phyloP scores from a whole-genome alignment of 2,888 invertebrate genomes.

The Folsomia candida region DNA sequence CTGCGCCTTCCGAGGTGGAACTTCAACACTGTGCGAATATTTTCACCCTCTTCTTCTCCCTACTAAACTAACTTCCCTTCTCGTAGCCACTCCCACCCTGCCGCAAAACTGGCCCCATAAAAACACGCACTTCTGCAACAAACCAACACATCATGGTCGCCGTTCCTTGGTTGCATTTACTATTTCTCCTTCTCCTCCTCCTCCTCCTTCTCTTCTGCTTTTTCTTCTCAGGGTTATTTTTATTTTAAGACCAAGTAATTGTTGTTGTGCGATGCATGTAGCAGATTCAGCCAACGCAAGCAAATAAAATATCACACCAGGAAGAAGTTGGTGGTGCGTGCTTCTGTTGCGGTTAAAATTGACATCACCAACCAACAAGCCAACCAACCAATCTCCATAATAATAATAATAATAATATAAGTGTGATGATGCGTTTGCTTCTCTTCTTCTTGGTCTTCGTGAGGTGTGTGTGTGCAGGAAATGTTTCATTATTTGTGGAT shows the following conservation, averaged over 20 bases:
- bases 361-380: too few relatives aligned
- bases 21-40: neutral
- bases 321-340: neutral
- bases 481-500: too few relatives aligned
- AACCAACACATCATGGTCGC: neutral
- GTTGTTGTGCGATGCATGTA: too few relatives aligned
- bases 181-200: too few relatives aligned
- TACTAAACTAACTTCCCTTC: neutral
- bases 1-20: neutral
- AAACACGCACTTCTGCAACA: neutral
- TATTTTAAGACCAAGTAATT: too few relatives aligned
- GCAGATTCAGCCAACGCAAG: too few relatives aligned
- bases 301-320: neutral
- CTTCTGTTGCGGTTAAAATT: neutral
- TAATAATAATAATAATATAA: too few relatives aligned
- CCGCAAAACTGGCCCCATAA: neutral
- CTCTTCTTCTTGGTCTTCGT: too few relatives aligned
- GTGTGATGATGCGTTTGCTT: neutral
- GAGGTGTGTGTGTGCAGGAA: too few relatives aligned
- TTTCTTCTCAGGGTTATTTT: too few relatives aligned
- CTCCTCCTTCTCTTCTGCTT: too few relatives aligned
- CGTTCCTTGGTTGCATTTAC: too few relatives aligned
- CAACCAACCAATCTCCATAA: neutral
- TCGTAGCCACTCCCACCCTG: neutral
- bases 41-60: neutral